These are phyloP conservation scores for Myopa tessellatipennis DNA, from an alignment of 2,888 invertebrate species.

Conservation along the genomic window DNA sequence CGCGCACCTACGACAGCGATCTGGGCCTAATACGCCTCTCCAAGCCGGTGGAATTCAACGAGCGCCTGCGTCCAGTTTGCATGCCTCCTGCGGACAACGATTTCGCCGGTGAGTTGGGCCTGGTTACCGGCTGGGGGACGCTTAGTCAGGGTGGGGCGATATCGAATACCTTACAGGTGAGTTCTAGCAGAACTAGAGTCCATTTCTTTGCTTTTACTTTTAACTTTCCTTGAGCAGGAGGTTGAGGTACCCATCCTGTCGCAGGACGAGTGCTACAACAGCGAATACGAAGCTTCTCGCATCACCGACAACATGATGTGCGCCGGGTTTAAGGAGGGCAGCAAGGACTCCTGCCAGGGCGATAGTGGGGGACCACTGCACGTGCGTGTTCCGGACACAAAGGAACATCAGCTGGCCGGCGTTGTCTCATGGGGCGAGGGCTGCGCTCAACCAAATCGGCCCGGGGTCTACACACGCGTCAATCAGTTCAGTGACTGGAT, in stretches of 20 bases:
- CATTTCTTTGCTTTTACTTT: neutral
- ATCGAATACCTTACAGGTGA: slow-evolving; percentile 72
- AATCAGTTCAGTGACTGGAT: slow-evolving; percentile 80
- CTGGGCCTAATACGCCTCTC: slow-evolving; percentile 81
- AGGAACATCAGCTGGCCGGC: slow-evolving; percentile 69
- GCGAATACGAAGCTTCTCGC: slow-evolving; percentile 58
- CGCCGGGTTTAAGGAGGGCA: slow-evolving; percentile 61
- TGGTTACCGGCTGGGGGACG: slow-evolving; percentile 86
- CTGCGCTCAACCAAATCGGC: slow-evolving; percentile 73
- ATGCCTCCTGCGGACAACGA: slow-evolving; percentile 71
- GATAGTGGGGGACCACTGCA: slow-evolving; percentile 67
- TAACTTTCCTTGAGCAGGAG: slow-evolving; percentile 69
- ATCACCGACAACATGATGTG: slow-evolving; percentile 67
- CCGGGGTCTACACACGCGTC: slow-evolving; percentile 86
- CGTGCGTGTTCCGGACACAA: slow-evolving; percentile 48
- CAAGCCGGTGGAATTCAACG: slow-evolving; percentile 71
- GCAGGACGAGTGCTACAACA: slow-evolving; percentile 69
- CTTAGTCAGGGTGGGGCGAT: slow-evolving; percentile 77
- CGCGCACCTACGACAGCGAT: slow-evolving; percentile 82
- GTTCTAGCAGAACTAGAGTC: neutral
- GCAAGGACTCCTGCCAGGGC: slow-evolving; percentile 66
- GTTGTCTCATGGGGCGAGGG: slow-evolving; percentile 75
- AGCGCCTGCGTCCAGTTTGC: slow-evolving; percentile 80
- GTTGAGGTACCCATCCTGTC: slow-evolving; percentile 79
- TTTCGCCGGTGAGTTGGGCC: slow-evolving; percentile 67